Conservation (phyloP, 1,140 invertebrate species). For the Temnothorax longispinosus region DNA sequence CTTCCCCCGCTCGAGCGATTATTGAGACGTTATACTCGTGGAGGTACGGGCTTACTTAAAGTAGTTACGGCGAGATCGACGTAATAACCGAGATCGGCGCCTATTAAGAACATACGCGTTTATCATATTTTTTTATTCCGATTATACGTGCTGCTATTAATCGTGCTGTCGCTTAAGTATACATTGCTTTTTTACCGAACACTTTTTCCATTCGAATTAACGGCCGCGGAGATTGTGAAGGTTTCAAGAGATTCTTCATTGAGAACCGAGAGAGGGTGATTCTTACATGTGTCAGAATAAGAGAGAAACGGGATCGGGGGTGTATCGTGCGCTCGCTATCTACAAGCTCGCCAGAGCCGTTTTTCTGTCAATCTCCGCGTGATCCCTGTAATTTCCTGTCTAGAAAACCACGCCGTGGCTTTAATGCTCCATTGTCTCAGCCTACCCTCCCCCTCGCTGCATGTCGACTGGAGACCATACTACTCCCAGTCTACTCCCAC, state of each 20-base stretch:
- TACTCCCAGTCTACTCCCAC: slow-evolving; percentile 79
- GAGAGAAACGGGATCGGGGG: slow-evolving; percentile 52
- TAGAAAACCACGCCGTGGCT: slow-evolving; percentile 84
- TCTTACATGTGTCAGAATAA: slow-evolving; percentile 49
- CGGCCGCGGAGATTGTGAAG: not conserved
- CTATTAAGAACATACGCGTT: slow-evolving; percentile 3
- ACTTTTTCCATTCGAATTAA: slow-evolving; percentile 3
- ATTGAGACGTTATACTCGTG: slow-evolving; percentile 43
- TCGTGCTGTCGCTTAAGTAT: slow-evolving; percentile 7
- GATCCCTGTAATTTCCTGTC: slow-evolving; percentile 86
- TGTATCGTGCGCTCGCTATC: slow-evolving; percentile 69
- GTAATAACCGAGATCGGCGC: slow-evolving; percentile 29
- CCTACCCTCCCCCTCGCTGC: slow-evolving; percentile 56
- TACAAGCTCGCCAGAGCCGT: slow-evolving; percentile 77
- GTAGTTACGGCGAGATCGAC: slow-evolving; percentile 29
- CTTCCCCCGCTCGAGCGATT: slow-evolving; percentile 41
- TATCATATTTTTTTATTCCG: not conserved
- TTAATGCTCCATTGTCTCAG: slow-evolving; percentile 86
- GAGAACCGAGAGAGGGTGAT: slow-evolving; percentile 47
- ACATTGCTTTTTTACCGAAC: not conserved
- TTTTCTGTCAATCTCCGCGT: slow-evolving; percentile 86
- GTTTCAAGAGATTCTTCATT: not conserved
- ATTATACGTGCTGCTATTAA: not conserved
- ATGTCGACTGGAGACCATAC: slow-evolving; percentile 60
- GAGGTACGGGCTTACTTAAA: slow-evolving; percentile 26